phyloP scores from a whole-genome alignment of 1,140 invertebrate genomes.

The Cydia strobilella region DNA sequence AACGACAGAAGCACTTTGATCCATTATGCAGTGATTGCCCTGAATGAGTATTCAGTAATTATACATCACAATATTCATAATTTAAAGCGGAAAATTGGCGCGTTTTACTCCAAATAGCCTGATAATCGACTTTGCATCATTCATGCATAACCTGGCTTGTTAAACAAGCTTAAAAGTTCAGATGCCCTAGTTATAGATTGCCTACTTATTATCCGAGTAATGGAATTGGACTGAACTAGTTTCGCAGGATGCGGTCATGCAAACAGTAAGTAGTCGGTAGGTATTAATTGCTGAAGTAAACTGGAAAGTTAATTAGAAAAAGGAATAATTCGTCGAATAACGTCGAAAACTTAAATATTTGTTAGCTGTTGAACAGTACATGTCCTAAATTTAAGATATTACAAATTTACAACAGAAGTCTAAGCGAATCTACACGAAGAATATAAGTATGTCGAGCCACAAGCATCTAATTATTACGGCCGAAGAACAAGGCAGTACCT shows the following conservation, averaged over 20 bases:
- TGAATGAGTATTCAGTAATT: slow-evolving; percentile 37
- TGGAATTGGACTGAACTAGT: not conserved
- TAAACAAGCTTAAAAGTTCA: slow-evolving; percentile 3
- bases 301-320: not conserved
- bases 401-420: no score
- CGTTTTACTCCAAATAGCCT: slow-evolving; percentile 18
- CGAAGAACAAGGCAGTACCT: no score
- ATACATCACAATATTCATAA: slow-evolving; percentile 41
- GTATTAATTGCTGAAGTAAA: not conserved
- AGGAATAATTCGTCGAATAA: no score
- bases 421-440: no score
- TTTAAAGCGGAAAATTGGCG: slow-evolving; percentile 41
- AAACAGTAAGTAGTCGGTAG: not conserved
- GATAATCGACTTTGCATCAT: slow-evolving; percentile 3
- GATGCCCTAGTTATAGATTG: not conserved
- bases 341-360: no score
- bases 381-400: no score
- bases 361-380: no score
- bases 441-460: no score
- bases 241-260: not conserved
- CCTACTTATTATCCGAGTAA: not conserved
- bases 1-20: not conserved
- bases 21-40: not conserved
- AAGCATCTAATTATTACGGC: no score
- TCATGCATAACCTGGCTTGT: slow-evolving; percentile 3